Percentiles rank a stretch among this genome's conserved stretches.
These are phyloP conservation scores for Ambastaia sidthimunki DNA, from an alignment of 2,797 vertebrate genomes.

Conservation along the genomic window DNA sequence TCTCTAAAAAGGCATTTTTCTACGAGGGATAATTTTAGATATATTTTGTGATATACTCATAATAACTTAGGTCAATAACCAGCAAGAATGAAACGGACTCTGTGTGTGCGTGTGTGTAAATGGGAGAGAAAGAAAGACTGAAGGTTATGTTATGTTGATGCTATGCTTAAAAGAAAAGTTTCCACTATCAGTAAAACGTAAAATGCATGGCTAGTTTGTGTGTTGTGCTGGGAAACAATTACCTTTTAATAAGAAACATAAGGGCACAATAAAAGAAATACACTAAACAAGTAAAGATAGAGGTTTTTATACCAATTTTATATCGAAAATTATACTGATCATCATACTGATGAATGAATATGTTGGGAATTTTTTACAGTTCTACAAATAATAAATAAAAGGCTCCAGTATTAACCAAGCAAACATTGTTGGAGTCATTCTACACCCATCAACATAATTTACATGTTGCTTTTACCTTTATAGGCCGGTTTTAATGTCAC, in stretches of 20 bases:
- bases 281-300: conserved; percentile 8
- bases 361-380: not conserved
- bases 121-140: not conserved
- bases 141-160: not conserved
- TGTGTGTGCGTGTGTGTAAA: not conserved
- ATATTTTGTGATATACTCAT: too few species aligned
- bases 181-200: not conserved
- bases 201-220: conserved; percentile 43
- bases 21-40: too few species aligned
- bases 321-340: too few species aligned
- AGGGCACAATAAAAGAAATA: not conserved
- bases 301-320: too few species aligned
- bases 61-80: not conserved
- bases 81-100: not conserved
- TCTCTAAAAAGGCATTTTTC: too few species aligned
- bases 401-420: not conserved
- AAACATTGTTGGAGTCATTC: not conserved
- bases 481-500: not conserved
- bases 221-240: conserved; percentile 48
- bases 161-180: not conserved
- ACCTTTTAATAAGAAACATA: conserved; percentile 31
- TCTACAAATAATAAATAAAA: not conserved
- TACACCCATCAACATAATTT: not conserved
- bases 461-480: not conserved
- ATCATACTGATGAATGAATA: not conserved